Evolutionary conservation across 2,888 invertebrate species (phyloP).

Genomic region (Pherbina coryleti): DNA sequence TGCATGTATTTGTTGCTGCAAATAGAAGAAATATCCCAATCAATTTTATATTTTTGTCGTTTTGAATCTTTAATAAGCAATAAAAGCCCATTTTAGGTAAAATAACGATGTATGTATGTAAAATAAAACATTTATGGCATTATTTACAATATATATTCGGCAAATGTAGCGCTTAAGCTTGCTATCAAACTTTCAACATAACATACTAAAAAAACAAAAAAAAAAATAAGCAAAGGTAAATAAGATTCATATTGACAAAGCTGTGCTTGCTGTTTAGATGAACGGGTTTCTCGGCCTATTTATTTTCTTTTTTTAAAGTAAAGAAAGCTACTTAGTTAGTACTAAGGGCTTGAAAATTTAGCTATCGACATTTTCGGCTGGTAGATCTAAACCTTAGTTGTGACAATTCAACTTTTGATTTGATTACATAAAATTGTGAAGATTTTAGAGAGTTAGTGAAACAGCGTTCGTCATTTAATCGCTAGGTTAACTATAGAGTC

Average conservation of each 20-base stretch:
- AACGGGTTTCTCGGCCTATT: too few relatives aligned
- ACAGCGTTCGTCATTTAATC: too few relatives aligned
- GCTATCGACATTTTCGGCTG: too few relatives aligned
- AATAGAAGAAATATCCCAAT: slow-evolving; percentile 39
- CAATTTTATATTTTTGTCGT: background rate
- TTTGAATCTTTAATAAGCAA: background rate
- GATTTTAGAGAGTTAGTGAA: too few relatives aligned
- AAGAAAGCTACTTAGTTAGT: too few relatives aligned
- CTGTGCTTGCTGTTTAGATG: too few relatives aligned
- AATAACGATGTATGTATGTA: background rate
- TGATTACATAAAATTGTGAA: too few relatives aligned
- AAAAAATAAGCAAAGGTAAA: background rate
- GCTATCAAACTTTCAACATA: background rate
- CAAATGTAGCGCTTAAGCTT: background rate
- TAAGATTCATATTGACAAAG: slow-evolving; percentile 6
- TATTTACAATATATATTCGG: slow-evolving; percentile 8
- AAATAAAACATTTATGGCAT: slow-evolving; percentile 4
- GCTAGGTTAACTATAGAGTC: too few relatives aligned
- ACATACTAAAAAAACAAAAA: background rate
- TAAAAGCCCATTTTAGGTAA: slow-evolving; percentile 16
- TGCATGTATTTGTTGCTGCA: slow-evolving; percentile 91
- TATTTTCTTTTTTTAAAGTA: too few relatives aligned
- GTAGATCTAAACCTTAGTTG: too few relatives aligned
- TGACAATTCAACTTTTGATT: too few relatives aligned
- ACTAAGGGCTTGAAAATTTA: too few relatives aligned